These are phyloP conservation scores for Pachliopta kotzebuea DNA, from an alignment of 2,888 invertebrate species.

Conservation along the genomic window DNA sequence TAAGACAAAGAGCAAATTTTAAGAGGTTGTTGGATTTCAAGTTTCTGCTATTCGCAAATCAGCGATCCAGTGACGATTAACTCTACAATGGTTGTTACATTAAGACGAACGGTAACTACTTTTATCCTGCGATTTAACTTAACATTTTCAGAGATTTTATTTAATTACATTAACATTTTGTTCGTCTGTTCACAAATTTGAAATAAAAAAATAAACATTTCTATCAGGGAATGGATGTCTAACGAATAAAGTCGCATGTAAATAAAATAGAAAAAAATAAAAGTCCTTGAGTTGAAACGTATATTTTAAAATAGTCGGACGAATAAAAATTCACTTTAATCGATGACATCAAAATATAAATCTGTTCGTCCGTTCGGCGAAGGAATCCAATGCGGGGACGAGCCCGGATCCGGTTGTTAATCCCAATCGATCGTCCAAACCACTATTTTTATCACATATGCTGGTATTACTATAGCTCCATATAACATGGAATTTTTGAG, in stretches of 20 bases:
- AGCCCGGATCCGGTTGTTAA: conserved; percentile 74
- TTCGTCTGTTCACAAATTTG: background rate
- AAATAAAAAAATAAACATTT: no score
- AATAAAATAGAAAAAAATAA: conserved; percentile 20
- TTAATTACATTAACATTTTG: background rate
- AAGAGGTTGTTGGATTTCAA: conserved; percentile 7
- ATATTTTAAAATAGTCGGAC: conserved; percentile 24
- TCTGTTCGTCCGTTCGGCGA: conserved; percentile 51
- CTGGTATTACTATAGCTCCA: conserved; percentile 52
- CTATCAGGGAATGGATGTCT: no score
- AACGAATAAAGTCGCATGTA: conserved; percentile 3
- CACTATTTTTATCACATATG: conserved; percentile 72
- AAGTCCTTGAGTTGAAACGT: conserved; percentile 20
- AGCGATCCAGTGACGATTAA: conserved; percentile 17
- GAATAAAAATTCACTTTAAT: conserved; percentile 44
- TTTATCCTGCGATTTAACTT: background rate
- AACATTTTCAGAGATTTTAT: background rate
- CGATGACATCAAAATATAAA: conserved; percentile 72
- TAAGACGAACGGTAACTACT: conserved; percentile 4
- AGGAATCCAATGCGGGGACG: conserved; percentile 54
- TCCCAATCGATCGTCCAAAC: conserved; percentile 52
- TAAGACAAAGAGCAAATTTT: conserved; percentile 14
- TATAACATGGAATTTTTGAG: conserved; percentile 33
- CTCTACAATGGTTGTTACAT: conserved; percentile 13
- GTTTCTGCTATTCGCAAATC: conserved; percentile 15